phyloP scores from a whole-genome alignment of 2,797 vertebrate species.

The Myotis findleyi region DNA sequence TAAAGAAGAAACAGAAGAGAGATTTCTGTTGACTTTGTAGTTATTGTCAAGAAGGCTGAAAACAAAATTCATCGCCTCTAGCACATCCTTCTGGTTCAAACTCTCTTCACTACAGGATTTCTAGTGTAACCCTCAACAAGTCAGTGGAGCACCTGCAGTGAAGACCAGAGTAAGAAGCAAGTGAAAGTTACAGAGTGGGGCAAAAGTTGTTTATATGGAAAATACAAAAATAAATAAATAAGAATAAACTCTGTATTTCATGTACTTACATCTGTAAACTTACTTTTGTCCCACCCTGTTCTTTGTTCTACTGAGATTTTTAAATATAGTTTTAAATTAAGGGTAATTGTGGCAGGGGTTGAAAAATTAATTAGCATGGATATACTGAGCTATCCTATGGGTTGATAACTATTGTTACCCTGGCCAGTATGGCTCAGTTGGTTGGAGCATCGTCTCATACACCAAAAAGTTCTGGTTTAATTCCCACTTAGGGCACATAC shows the following conservation, averaged over 20 bases:
- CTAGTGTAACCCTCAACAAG: neutral
- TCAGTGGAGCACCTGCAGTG: neutral
- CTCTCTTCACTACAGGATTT: neutral
- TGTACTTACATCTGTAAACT: neutral
- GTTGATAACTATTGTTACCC: neutral
- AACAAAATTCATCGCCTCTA: neutral
- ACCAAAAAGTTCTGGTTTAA: no score
- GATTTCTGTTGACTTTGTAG: conserved; percentile 1
- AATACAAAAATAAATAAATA: neutral
- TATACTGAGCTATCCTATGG: neutral
- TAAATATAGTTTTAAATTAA: conserved; percentile 45
- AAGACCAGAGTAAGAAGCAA: conserved; percentile 9
- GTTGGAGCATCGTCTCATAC: no score
- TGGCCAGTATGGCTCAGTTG: no score
- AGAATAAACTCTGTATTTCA: neutral
- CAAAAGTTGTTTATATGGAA: neutral
- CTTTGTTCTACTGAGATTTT: neutral
- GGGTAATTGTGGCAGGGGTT: neutral
- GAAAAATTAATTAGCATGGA: conserved; percentile 48
- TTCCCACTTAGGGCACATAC: no score
- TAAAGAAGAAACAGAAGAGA: neutral
- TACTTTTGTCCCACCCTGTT: neutral
- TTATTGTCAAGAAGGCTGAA: neutral
- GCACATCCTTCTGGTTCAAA: neutral
- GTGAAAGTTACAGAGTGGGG: conserved; percentile 12